Base-by-base conservation (phyloP, 2,113 vertebrate species). In the Toxostoma redivivum region DNA sequence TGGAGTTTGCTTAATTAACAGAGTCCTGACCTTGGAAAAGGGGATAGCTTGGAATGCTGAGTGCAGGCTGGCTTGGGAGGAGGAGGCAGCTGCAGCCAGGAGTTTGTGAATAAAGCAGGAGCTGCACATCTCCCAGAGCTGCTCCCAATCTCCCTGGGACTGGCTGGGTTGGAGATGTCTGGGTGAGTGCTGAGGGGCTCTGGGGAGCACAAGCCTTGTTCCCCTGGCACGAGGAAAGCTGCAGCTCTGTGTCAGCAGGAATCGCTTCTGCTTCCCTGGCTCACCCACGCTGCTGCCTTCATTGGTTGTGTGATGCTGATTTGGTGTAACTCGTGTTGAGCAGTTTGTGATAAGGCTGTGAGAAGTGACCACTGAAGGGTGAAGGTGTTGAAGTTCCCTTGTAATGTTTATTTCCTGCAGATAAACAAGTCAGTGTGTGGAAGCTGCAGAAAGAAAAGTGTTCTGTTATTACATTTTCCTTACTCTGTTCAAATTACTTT, bases 171-270 rank as follows among this genome's bases (percentile, higher is more conserved):
- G 38, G 20, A 25, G 42, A 48, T 30, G 4, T 19, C 37, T 70
- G n/a, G 8, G 51, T 1, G 15, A 11, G 51, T 18, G 38, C 15
- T 31, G 65, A 14, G 37, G 66, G 35, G 73, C n/a, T 1, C 5
- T 11, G 69, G 38, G 67, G 33, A 40, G 64, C 15, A 18, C 71
- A 33, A 9, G 31, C 22, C 19, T 6, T 3, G 16, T 12, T 54
- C n/a, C 2, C 7, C 37, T 66, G 33, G 22, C 12, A 0, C n/a
- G 4, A 8, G 65, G 42, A 5, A 5, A 72, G 10, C 28, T 42
- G 67, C 57, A 60, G 71, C 48, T 81, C 17, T 5, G 22, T 4
- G 28, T 0, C 18, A 10, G 70, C 65, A 71, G 30, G 20, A 65
- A 30, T 9, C 23, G 22, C 40, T 42, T 12, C 40, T 58, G 58